Evolutionary conservation across 2,888 invertebrate genomes (phyloP), one percentile per base, ranked within the genome.

Genomic region (Papilio demoleus): DNA sequence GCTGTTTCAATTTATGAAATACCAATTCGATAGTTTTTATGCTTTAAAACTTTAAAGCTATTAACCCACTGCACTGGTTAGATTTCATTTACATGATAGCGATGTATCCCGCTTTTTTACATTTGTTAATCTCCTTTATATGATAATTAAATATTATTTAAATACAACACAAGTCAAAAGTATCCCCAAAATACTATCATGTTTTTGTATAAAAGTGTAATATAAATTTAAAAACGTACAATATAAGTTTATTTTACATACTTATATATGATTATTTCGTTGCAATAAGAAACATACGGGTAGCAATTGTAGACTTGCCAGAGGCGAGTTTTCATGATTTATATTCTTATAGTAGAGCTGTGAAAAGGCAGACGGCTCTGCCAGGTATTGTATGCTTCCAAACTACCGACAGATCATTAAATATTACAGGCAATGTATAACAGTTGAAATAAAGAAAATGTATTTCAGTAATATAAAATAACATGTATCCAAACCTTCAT

Each of bases 281-380:
- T 60, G 9, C 36, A 40, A 65, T 65, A 56, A 50, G 27, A 31
- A 56, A 40, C 27, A 40, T 24, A 19, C 27, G 38, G n/a, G 19
- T 40, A 38, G 53, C 53, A 56, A 40, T 56, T 56, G 64, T 31
- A 65, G 56, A 19, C 53, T 6, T 34, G 58, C 65, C 45, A 24
- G 45, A 22, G 58, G 65, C 65, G 40, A 45, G 45, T 42, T 65
- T 58, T 59, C 22, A 65, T 42, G 65, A 65, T 65, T 65, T 65
- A 34, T 65, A 65, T 65, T 65, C 45, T 45, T 27, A 56, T n/a
- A 65, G 56, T 27, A 58, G 17, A 40, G 40, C 59, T 58, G 65
- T 65, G 53, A 59, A 59, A 65, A 59, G 34, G 45, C 42, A 45
- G 19, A 36, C 34, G 45, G 65, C 58, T 19, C 5, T 22, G 22